These are phyloP conservation scores for Malurus cyaneus DNA, from an alignment of 2,113 vertebrate species.

Conservation along the genomic window DNA sequence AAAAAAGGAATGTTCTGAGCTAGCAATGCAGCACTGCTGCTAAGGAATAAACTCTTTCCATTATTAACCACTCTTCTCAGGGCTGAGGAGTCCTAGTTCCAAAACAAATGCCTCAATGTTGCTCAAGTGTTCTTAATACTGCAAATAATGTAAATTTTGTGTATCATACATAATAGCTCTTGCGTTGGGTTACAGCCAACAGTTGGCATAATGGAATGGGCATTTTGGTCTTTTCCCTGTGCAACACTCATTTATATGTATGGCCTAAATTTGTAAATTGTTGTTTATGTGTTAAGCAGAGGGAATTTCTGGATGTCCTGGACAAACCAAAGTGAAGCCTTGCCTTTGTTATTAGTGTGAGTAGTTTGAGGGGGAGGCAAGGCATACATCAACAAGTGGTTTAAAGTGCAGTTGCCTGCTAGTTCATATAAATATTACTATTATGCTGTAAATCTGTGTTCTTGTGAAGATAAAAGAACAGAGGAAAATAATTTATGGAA, in stretches of 20 bases:
- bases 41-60: not conserved
- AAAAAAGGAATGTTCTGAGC: not conserved
- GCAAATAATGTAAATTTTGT: constrained; percentile 1
- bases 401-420: not conserved
- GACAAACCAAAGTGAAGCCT: not conserved
- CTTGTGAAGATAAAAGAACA: not conserved
- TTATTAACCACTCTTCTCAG: not conserved
- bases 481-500: not conserved
- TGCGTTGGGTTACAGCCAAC: not conserved
- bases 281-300: not conserved
- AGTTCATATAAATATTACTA: not conserved
- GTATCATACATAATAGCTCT: not conserved
- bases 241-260: not conserved
- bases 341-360: not conserved
- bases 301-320: not conserved
- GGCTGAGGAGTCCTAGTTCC: not conserved
- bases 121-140: constrained; percentile 3
- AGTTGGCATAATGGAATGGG: not conserved
- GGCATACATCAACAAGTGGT: not conserved
- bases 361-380: not conserved
- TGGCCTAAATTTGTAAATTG: not conserved
- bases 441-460: not conserved
- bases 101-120: not conserved
- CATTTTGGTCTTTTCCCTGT: not conserved
- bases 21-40: not conserved